Conservation (phyloP, 2,797 vertebrate species). For the Geotrypetes seraphini region DNA sequence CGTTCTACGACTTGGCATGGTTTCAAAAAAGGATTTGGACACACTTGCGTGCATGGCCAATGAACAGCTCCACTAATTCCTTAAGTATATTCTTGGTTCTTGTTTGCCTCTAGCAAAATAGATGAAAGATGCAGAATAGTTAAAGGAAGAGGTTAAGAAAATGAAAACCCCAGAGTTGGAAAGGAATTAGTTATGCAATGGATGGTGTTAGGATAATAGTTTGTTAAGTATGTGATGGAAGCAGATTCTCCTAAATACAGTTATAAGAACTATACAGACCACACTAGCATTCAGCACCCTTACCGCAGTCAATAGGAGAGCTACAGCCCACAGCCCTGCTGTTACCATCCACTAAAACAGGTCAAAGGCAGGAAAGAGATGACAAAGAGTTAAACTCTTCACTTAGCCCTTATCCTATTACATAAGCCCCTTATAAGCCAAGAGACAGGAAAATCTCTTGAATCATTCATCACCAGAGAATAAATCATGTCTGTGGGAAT, state of each 20-base stretch:
- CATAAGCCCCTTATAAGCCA: too few relatives aligned
- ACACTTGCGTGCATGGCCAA: too few relatives aligned
- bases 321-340: constrained; percentile 53
- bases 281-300: constrained; percentile 31
- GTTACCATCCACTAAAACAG: constrained; percentile 58
- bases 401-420: background rate
- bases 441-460: background rate
- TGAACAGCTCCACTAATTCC: background rate
- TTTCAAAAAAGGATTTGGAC: too few relatives aligned
- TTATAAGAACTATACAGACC: background rate
- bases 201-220: background rate
- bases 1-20: too few relatives aligned
- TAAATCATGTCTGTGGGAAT: background rate
- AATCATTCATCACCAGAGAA: background rate
- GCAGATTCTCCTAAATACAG: background rate
- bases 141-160: background rate
- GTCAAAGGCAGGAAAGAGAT: constrained; percentile 22
- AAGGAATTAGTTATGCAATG: constrained; percentile 25
- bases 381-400: constrained; percentile 3
- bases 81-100: background rate
- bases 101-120: background rate
- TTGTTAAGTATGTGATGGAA: constrained; percentile 14
- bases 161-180: background rate
- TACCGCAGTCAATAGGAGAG: constrained; percentile 63
- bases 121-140: background rate